These are phyloP conservation scores for Herpailurus yagouaroundi DNA, from an alignment of 2,113 vertebrate genomes.

Conservation along the genomic window DNA sequence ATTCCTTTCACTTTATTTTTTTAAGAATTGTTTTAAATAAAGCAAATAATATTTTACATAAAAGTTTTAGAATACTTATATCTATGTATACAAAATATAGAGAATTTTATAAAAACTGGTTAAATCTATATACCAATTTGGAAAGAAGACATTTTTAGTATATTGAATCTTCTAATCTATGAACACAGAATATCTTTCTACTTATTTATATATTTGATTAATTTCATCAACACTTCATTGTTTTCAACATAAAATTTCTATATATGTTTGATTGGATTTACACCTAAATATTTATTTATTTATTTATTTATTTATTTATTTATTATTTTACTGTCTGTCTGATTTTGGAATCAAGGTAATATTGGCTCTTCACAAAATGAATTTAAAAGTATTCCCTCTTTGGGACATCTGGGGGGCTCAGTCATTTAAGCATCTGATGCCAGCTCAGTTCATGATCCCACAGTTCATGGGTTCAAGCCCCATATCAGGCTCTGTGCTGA, in stretches of 20 bases:
- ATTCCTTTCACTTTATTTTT: background rate
- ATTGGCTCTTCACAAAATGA: background rate
- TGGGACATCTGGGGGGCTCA: no score
- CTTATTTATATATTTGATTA: background rate
- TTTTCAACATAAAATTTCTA: background rate
- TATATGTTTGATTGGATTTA: background rate
- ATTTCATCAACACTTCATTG: background rate
- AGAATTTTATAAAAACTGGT: background rate
- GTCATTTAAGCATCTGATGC: no score
- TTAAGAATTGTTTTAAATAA: background rate
- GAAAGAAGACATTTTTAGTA: background rate
- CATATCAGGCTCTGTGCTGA: no score
- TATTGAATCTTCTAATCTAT: background rate
- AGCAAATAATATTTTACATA: background rate
- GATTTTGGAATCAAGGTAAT: background rate
- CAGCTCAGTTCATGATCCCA: no score
- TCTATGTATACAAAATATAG: background rate
- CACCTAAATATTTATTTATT: background rate
- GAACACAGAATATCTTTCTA: background rate
- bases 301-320: background rate
- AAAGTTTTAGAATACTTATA: background rate
- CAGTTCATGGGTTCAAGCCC: no score
- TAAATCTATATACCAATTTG: background rate
- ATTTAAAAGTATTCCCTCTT: background rate
- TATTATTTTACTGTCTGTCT: background rate